Percentiles rank a stretch among this genome's conserved stretches.
Conservation (phyloP, 2,888 invertebrate species). For the Clistopyga incitator region DNA sequence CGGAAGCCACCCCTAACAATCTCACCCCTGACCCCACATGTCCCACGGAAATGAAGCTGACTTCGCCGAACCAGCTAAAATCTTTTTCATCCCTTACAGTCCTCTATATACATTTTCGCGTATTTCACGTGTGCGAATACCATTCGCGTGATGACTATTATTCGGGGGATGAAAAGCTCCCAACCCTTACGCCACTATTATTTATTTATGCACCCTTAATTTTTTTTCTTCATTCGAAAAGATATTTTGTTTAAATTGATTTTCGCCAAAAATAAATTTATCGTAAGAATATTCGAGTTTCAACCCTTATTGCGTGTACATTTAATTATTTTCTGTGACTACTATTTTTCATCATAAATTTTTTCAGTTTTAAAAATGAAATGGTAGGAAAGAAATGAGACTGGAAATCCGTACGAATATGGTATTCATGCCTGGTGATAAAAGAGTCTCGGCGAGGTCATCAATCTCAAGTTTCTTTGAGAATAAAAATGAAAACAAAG, state of each 20-base stretch:
- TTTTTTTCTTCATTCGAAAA: too few relatives aligned
- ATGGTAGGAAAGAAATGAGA: neutral
- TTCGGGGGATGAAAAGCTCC: neutral
- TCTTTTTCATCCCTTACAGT: neutral
- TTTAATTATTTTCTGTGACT: neutral
- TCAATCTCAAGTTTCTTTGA: neutral
- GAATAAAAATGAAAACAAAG: neutral
- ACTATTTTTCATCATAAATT: neutral
- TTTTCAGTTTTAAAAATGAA: neutral
- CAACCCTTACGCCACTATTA: neutral
- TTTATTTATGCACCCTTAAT: neutral
- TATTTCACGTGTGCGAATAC: neutral
- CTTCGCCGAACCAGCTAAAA: neutral
- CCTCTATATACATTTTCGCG: neutral
- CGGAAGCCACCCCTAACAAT: neutral
- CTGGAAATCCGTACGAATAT: neutral
- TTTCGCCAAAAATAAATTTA: too few relatives aligned
- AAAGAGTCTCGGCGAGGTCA: neutral
- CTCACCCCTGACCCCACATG: neutral
- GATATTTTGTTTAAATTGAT: too few relatives aligned
- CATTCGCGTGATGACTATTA: neutral
- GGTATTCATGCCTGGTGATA: neutral
- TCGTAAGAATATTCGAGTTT: too few relatives aligned
- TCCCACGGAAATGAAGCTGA: constrained; percentile 11
- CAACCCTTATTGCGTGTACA: neutral